phyloP scores from a whole-genome alignment of 2,888 invertebrate species.

The Rotaria macrura region DNA sequence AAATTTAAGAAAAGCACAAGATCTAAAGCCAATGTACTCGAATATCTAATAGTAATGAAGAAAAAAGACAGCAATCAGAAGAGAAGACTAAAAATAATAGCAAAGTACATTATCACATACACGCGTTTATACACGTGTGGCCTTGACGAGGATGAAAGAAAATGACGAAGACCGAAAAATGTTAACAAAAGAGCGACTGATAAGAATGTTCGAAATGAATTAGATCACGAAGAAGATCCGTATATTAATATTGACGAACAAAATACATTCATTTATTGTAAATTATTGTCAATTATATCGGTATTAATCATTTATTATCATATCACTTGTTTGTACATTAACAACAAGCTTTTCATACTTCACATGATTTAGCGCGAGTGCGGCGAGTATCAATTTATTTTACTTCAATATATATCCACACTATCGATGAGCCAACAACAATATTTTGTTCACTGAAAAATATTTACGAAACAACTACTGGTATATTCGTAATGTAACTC shows the following conservation, averaged over 20 bases:
- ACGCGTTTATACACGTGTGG: neutral
- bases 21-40: neutral
- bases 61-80: neutral
- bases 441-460: neutral
- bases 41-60: neutral
- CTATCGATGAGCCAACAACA: neutral
- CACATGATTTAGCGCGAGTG: too few relatives aligned
- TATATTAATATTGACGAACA: neutral
- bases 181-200: neutral
- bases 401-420: neutral
- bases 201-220: neutral
- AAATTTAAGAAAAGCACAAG: neutral
- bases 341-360: neutral
- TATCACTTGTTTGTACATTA: neutral
- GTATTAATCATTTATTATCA: neutral
- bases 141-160: neutral
- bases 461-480: neutral
- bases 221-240: neutral
- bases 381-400: neutral
- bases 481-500: too few relatives aligned
- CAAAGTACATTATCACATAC: neutral
- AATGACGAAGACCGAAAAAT: neutral
- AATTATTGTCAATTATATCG: neutral
- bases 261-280: neutral
- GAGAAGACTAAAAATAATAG: neutral